Evolutionary conservation across 2,797 vertebrate genomes (phyloP).

Genomic region (Propithecus perrieri): DNA sequence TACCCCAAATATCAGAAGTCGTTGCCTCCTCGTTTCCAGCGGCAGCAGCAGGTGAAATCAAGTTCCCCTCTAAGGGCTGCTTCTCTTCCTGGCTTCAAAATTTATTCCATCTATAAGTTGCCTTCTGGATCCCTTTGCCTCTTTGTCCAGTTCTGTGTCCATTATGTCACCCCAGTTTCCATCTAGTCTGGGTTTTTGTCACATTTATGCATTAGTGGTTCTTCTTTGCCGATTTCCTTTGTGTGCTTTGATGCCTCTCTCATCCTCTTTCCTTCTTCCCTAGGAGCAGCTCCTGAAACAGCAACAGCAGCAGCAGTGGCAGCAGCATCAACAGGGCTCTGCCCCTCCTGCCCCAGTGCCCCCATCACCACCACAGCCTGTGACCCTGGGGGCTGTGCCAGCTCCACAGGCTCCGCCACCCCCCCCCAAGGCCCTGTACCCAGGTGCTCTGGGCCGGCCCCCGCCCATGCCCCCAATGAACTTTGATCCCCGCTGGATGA

Average conservation of each 20-base stretch:
- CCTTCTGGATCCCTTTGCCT: neutral
- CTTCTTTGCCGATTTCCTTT: neutral
- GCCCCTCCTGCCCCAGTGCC: conserved; percentile 82
- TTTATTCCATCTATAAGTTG: accelerated
- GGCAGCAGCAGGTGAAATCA: conserved; percentile 93
- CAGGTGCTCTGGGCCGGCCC: conserved; percentile 90
- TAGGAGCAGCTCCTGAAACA: conserved; percentile 87
- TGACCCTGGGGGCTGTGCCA: conserved; percentile 83
- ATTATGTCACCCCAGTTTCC: neutral
- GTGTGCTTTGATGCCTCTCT: neutral
- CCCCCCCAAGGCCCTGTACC: conserved; percentile 88
- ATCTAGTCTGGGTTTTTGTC: neutral
- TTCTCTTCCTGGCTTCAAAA: neutral
- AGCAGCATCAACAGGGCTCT: conserved; percentile 81
- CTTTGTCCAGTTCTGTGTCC: neutral
- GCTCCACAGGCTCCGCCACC: conserved; percentile 79
- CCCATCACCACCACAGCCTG: conserved; percentile 79
- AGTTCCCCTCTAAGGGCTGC: neutral
- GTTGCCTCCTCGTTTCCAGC: conserved; percentile 95
- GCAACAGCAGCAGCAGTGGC: conserved; percentile 78
- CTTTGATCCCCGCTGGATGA: conserved; percentile 96
- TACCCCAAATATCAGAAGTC: conserved; percentile 98
- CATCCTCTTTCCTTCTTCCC: neutral
- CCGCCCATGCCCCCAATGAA: conserved; percentile 92
- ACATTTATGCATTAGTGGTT: neutral